These are phyloP conservation scores for Athripsodes cinereus DNA, from an alignment of 2,888 invertebrate species.

Conservation along the genomic window DNA sequence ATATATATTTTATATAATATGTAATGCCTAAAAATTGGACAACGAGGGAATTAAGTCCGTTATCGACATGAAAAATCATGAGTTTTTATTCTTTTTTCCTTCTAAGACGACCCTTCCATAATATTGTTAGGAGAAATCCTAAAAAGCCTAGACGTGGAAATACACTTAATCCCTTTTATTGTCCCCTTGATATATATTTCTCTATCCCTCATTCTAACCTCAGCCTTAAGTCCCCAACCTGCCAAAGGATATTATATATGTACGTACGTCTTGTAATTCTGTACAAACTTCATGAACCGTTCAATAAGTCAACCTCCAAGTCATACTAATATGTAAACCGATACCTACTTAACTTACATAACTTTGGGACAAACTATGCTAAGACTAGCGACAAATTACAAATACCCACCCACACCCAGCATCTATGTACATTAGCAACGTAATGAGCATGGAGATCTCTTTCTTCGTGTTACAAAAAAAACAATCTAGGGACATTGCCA, in stretches of 20 bases:
- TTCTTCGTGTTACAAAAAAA: too few relatives aligned
- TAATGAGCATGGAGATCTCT: too few relatives aligned
- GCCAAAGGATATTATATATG: not conserved
- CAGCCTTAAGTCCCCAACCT: not conserved
- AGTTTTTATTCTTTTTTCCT: not conserved
- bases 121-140: not conserved
- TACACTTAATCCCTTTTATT: constrained; percentile 15
- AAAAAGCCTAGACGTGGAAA: constrained; percentile 10
- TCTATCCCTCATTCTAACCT: constrained; percentile 8
- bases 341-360: too few relatives aligned
- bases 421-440: too few relatives aligned
- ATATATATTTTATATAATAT: too few relatives aligned
- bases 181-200: constrained; percentile 10
- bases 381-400: too few relatives aligned
- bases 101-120: not conserved
- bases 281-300: too few relatives aligned
- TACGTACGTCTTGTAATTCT: not conserved
- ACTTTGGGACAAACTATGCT: too few relatives aligned
- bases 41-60: not conserved
- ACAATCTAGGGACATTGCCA: too few relatives aligned
- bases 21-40: not conserved
- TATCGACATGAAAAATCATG: not conserved
- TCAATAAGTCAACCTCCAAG: too few relatives aligned
- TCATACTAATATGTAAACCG: too few relatives aligned
- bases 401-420: too few relatives aligned